These are phyloP conservation scores for Poeciliopsis retropinna DNA, from an alignment of 2,113 vertebrate genomes.

Conservation along the genomic window DNA sequence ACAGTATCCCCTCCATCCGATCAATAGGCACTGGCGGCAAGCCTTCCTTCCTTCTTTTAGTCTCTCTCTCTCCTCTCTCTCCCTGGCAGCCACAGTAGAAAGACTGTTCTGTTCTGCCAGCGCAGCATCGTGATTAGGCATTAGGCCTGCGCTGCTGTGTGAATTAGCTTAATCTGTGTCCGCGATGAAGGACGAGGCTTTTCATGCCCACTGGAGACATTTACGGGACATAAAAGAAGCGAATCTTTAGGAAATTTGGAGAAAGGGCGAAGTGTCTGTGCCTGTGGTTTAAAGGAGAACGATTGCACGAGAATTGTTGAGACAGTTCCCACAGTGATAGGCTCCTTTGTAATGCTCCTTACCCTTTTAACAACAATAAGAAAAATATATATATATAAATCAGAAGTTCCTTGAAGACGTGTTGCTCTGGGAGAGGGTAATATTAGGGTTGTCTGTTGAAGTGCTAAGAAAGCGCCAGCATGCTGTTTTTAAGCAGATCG, in stretches of 20 bases:
- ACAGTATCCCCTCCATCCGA: conserved; percentile 62
- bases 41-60: conserved; percentile 56
- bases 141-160: conserved; percentile 69
- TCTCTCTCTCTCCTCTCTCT: conserved; percentile 23
- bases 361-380: conserved; percentile 34
- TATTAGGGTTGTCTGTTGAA: conserved; percentile 22
- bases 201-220: conserved; percentile 69
- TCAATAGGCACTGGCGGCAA: conserved; percentile 75
- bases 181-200: conserved; percentile 72
- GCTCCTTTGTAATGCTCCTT: conserved; percentile 37
- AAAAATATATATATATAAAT: conserved; percentile 6
- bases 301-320: conserved; percentile 31
- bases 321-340: conserved; percentile 58
- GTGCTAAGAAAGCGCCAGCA: conserved; percentile 12
- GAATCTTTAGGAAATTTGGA: conserved; percentile 71
- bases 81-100: conserved; percentile 51
- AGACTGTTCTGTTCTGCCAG: conserved; percentile 71
- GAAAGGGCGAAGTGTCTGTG: conserved; percentile 16
- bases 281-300: conserved; percentile 11
- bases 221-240: conserved; percentile 67
- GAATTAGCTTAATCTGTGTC: conserved; percentile 79
- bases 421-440: conserved; percentile 4
- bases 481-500: conserved; percentile 6
- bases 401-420: conserved; percentile 33
- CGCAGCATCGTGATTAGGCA: conserved; percentile 75